phyloP scores from a whole-genome alignment of 2,888 invertebrate species.

The Synergus japonicus region DNA sequence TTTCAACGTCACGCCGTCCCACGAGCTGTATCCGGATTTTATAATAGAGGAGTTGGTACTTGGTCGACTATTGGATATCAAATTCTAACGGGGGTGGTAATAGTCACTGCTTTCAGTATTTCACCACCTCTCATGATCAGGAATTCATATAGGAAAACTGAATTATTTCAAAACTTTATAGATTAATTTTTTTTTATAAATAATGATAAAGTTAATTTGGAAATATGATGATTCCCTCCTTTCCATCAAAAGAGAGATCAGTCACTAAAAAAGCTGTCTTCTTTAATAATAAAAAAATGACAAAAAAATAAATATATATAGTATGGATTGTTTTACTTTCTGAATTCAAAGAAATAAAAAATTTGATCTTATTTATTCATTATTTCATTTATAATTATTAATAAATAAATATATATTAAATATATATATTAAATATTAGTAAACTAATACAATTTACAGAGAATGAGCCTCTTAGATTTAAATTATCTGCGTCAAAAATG shows the following conservation, averaged over 20 bases:
- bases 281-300: not conserved
- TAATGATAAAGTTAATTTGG: not conserved
- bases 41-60: constrained; percentile 58
- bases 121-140: constrained; percentile 70
- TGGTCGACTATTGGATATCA: constrained; percentile 48
- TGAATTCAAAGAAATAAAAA: no score
- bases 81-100: constrained; percentile 62
- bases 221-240: not conserved
- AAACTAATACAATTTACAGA: no score
- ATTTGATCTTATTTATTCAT: no score
- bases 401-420: no score
- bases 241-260: not conserved
- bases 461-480: no score
- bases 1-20: constrained; percentile 72
- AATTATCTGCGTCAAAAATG: no score
- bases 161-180: not conserved
- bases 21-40: constrained; percentile 69
- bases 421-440: no score
- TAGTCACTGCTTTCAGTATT: constrained; percentile 70
- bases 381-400: no score
- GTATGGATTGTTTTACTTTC: no score
- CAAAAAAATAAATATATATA: no score
- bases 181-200: not conserved
- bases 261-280: no score
- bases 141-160: constrained; percentile 58